phyloP scores from a whole-genome alignment of 1,140 invertebrate genomes.

The Magallana angulata region DNA sequence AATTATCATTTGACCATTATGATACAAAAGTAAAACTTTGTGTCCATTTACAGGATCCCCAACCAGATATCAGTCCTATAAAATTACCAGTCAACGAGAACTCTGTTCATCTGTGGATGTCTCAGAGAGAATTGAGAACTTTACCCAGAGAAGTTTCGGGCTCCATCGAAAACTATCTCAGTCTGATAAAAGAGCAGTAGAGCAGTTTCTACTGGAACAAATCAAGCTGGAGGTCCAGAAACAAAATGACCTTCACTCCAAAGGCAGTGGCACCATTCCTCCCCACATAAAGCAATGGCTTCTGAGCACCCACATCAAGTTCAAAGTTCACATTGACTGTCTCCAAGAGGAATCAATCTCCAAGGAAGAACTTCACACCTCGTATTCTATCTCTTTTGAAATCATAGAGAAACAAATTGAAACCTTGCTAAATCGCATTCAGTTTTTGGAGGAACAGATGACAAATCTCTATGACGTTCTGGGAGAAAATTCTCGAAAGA shows the following conservation, averaged over 20 bases:
- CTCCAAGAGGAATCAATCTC: neutral
- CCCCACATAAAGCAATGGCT: conserved; percentile 42
- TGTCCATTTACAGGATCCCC: neutral
- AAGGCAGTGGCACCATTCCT: neutral
- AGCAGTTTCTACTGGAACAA: conserved; percentile 51
- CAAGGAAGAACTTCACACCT: neutral
- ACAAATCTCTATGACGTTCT: conserved; percentile 30
- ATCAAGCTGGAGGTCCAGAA: conserved; percentile 45
- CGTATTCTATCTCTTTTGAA: conserved; percentile 20
- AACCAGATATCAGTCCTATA: conserved; percentile 1
- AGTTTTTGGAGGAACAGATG: conserved; percentile 23
- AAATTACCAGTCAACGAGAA: conserved; percentile 31
- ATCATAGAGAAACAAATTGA: conserved; percentile 30
- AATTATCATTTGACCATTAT: no score
- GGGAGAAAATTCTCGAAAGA: conserved; percentile 25
- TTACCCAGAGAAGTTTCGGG: conserved; percentile 45
- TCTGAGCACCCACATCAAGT: conserved; percentile 27
- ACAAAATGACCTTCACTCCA: conserved; percentile 23
- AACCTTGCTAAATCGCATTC: neutral
- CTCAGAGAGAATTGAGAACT: conserved; percentile 35
- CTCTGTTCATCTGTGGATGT: neutral
- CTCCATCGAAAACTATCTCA: conserved; percentile 53
- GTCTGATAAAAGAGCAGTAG: conserved; percentile 51
- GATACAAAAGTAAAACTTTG: neutral
- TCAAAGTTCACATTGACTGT: conserved; percentile 33